Evolutionary conservation across 2,113 vertebrate species (phyloP).

Genomic region (Chaetodon auriga): DNA sequence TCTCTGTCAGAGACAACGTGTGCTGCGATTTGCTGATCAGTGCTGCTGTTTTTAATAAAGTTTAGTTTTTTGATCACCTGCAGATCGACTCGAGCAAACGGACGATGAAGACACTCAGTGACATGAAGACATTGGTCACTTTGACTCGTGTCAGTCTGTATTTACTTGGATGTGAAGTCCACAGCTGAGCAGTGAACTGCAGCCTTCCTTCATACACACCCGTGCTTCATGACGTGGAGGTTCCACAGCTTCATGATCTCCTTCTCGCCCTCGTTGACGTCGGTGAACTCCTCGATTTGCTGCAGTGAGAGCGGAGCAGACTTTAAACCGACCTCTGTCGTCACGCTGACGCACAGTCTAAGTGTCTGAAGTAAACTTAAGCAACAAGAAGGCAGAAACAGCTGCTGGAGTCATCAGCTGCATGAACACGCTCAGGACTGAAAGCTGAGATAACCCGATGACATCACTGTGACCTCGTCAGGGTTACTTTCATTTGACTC

Average conservation of each 20-base stretch:
- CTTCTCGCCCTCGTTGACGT: constrained; percentile 98
- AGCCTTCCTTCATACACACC: constrained; percentile 79
- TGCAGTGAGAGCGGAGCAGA: constrained; percentile 62
- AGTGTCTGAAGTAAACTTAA: background rate
- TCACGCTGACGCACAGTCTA: no score
- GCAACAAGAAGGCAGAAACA: background rate
- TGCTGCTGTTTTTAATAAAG: no score
- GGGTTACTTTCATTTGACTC: background rate
- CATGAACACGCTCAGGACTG: no score
- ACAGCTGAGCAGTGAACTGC: no score
- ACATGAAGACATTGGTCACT: no score
- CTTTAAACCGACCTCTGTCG: background rate
- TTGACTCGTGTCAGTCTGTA: background rate
- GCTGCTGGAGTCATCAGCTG: background rate
- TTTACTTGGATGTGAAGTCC: background rate
- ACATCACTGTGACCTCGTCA: background rate
- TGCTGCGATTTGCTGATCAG: no score
- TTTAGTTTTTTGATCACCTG: no score
- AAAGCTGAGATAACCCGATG: no score
- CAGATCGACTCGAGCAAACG: no score
- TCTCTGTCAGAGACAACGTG: no score
- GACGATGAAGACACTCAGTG: no score
- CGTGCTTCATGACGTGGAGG: constrained; percentile 95
- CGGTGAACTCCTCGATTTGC: constrained; percentile 99
- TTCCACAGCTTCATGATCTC: constrained; percentile 99